phyloP scores from a whole-genome alignment of 2,797 vertebrate genomes.

The Crocodylus rhombifer region DNA sequence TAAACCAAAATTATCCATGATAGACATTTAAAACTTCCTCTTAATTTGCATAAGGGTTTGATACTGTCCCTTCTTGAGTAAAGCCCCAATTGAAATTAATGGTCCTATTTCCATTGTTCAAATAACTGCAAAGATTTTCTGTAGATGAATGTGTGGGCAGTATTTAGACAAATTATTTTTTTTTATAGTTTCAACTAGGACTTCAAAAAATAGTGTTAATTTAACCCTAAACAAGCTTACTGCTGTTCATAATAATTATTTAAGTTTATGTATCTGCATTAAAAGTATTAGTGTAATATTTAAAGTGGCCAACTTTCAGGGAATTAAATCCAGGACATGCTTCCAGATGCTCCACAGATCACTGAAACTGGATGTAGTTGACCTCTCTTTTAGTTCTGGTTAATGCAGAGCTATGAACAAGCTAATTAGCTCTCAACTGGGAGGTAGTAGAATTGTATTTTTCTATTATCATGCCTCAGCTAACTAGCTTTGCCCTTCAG shows the following conservation, averaged over 20 bases:
- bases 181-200: neutral
- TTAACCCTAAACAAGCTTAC: neutral
- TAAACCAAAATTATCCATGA: constrained; percentile 44
- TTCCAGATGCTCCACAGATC: too few species aligned
- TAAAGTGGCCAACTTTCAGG: neutral
- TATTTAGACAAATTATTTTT: neutral
- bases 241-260: neutral
- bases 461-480: too few species aligned
- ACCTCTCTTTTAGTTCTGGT: too few species aligned
- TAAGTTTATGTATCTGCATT: neutral
- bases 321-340: too few species aligned
- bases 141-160: neutral
- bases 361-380: too few species aligned
- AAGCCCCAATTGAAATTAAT: neutral
- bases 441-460: too few species aligned
- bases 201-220: neutral
- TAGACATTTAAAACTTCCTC: constrained; percentile 32
- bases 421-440: too few species aligned
- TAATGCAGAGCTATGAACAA: too few species aligned
- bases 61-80: neutral
- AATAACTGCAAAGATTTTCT: neutral
- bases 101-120: neutral
- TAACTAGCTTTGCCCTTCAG: too few species aligned
- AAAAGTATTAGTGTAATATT: constrained; percentile 1
- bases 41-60: constrained; percentile 13